Percentiles rank a stretch among this genome's conserved stretches.
phyloP scores from a whole-genome alignment of 2,113 vertebrate genomes.

The Mixornis gularis region DNA sequence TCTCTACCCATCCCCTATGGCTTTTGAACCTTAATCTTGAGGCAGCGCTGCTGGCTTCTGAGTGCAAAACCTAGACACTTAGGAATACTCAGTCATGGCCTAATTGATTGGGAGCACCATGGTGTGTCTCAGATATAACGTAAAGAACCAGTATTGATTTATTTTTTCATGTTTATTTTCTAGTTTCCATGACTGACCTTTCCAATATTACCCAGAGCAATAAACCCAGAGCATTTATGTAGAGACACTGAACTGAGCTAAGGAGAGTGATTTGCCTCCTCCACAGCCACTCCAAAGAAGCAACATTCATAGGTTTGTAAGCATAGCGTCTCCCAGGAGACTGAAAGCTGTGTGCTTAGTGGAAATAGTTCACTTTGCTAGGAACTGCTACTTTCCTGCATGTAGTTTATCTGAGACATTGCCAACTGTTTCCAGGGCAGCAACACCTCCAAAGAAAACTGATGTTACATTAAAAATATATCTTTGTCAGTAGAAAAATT shows the following conservation, averaged over 20 bases:
- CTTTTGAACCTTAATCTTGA: not conserved
- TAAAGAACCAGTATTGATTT: not conserved
- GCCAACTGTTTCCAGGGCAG: not conserved
- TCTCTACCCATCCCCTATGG: not conserved
- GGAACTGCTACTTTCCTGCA: not conserved
- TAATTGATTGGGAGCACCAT: not conserved
- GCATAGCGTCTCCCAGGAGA: not conserved
- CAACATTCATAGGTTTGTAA: not conserved
- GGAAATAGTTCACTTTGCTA: not conserved
- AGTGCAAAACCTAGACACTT: not conserved
- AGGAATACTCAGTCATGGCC: not conserved
- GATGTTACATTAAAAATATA: not conserved
- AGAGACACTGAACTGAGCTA: not conserved
- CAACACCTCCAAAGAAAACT: not conserved
- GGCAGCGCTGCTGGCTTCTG: not conserved
- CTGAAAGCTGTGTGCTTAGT: not conserved
- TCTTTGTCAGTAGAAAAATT: not conserved
- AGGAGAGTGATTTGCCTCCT: not conserved
- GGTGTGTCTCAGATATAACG: not conserved
- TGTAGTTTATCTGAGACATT: not conserved
- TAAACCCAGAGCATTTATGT: not conserved
- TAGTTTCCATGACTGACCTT: not conserved
- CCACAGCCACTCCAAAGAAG: not conserved
- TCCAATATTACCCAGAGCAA: not conserved
- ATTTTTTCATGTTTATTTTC: not conserved